Base-by-base conservation (phyloP, 2,888 invertebrate species). In the Drosophila prolongata region DNA sequence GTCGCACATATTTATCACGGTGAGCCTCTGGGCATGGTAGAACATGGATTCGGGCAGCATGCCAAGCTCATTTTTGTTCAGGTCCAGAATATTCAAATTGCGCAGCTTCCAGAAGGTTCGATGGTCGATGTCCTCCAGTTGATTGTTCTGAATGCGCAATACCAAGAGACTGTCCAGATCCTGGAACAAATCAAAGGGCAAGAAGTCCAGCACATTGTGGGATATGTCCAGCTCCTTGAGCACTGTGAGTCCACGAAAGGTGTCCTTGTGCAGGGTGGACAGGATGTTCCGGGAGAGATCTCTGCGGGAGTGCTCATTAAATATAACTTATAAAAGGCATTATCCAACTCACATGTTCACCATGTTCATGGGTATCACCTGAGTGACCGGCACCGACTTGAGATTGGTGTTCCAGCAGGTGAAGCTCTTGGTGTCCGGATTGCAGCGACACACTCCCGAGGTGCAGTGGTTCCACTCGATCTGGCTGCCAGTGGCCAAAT, bases 201-300 rank as follows among this genome's bases (percentile, higher is more conserved):
- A 84, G 83, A 93, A 93, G 65, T 94, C 94, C 34, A 96, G 92
- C 47, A 93, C 93, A 90, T 96, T 96, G 78, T 94, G 94, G 30
- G 95, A 95, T 13, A 96, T 90, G 90, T 96, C 95, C 61, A 95
- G 83, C 79, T 94, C 94, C 78, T 93, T 93, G 13, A 95, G 90
- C 69, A 94, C 92, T 1, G 93, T 93, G 76, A 96, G 89, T 11
- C 94, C 94, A 16, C 93, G 92, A 80, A 95, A 95, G 0, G 94
- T 93, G 74, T 94, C 94, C 85, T 94, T 94, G 89, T 95, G 94
- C 13, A 95, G 86, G 0, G 95, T 94, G 19, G 93, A 93, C 42
- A 95, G 89, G n/a, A 92, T 92, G 84, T 96, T 96, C n/a, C 94
- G 93, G 0, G 95, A 95, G 16, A 95, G 90, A 89, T 95, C 95